phyloP scores from a whole-genome alignment of 2,797 vertebrate genomes.

The Leptoclinus maculatus region DNA sequence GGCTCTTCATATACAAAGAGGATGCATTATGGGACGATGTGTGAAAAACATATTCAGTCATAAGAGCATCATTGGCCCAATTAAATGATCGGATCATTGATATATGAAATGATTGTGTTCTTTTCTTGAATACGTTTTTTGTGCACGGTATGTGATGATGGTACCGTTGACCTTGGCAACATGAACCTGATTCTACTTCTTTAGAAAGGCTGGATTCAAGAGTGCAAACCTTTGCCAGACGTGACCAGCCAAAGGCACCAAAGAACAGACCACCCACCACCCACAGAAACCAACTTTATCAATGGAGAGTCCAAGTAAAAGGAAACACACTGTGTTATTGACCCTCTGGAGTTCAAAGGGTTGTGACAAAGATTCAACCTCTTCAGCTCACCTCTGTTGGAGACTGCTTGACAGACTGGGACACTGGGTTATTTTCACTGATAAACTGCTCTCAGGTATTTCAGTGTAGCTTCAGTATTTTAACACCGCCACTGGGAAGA shows the following conservation, averaged over 20 bases:
- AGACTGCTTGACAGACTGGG: background rate
- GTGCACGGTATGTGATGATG: background rate
- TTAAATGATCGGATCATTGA: background rate
- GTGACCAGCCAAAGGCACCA: constrained; percentile 14
- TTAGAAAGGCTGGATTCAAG: constrained; percentile 15
- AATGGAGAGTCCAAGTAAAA: constrained; percentile 8
- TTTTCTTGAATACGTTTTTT: background rate
- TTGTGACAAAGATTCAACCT: background rate
- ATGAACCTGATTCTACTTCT: background rate
- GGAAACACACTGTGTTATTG: background rate
- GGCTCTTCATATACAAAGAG: background rate
- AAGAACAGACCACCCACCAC: constrained; percentile 42
- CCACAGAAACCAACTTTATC: constrained; percentile 15
- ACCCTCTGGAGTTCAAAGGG: background rate
- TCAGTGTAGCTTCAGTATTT: background rate
- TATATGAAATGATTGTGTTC: background rate
- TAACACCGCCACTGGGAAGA: constrained; percentile 18
- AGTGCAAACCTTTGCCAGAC: constrained; percentile 22
- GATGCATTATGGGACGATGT: background rate
- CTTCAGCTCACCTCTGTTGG: background rate
- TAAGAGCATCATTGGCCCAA: background rate
- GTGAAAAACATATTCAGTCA: background rate
- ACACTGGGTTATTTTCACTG: constrained; percentile 15
- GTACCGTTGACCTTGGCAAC: constrained; percentile 12
- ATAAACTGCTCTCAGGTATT: constrained; percentile 12